Evolutionary conservation across 2,797 vertebrate species (phyloP).

Genomic region (Australoheros facetus): DNA sequence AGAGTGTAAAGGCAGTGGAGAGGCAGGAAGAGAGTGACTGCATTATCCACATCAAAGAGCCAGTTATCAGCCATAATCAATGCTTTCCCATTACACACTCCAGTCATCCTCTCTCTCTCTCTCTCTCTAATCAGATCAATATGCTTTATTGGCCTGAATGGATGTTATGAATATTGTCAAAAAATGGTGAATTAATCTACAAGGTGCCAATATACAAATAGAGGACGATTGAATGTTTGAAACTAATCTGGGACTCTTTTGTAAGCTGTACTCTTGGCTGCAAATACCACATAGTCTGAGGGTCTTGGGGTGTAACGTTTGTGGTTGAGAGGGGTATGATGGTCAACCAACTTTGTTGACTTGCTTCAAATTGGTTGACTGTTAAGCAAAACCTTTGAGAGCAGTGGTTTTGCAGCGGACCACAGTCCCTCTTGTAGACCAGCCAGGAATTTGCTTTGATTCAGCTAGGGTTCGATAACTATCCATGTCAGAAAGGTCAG

Average conservation of each 20-base stretch:
- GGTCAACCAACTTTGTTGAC: slow-evolving; percentile 3
- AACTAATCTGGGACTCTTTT: neutral
- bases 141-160: slow-evolving; percentile 57
- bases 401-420: neutral
- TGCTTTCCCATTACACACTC: slow-evolving; percentile 79
- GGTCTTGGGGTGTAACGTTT: neutral
- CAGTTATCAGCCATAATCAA: slow-evolving; percentile 85
- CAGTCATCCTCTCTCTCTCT: slow-evolving; percentile 33
- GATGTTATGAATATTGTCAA: slow-evolving; percentile 48
- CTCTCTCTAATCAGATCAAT: slow-evolving; percentile 60
- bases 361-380: neutral
- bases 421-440: neutral
- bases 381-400: slow-evolving; percentile 4
- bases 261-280: neutral
- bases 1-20: slow-evolving; percentile 71
- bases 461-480: neutral
- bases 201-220: neutral
- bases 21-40: slow-evolving; percentile 77
- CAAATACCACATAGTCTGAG: neutral
- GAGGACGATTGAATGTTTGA: neutral
- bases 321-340: neutral
- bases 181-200: slow-evolving; percentile 9
- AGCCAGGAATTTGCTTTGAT: neutral
- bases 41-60: slow-evolving; percentile 85
- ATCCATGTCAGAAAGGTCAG: neutral